A percentile compares a stretch with the other conserved stretches of the same genome.
These are phyloP conservation scores for Leucozona laternaria DNA, from an alignment of 2,888 invertebrate genomes.

Conservation along the genomic window DNA sequence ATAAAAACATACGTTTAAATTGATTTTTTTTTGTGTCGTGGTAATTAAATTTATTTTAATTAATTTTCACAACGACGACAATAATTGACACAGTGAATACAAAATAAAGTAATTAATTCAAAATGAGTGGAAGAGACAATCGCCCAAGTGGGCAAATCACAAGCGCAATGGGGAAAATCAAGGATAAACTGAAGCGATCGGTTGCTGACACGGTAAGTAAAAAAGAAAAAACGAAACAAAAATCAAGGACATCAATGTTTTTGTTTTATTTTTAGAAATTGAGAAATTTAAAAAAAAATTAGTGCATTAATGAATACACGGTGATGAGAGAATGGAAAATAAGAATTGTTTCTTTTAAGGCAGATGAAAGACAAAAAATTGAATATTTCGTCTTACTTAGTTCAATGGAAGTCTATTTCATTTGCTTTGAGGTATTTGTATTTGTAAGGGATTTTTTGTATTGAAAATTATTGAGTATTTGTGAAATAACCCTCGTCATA, in stretches of 20 bases:
- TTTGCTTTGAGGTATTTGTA: no score
- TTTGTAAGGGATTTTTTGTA: no score
- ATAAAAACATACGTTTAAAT: constrained; percentile 12
- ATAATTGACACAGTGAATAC: constrained; percentile 26
- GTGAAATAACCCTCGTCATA: no score
- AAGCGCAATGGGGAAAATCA: constrained; percentile 83
- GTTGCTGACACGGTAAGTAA: constrained; percentile 73
- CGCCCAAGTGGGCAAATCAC: constrained; percentile 81
- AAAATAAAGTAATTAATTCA: constrained; percentile 58
- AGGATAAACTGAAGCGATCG: constrained; percentile 82
- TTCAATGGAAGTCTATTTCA: no score
- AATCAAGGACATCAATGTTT: constrained; percentile 21
- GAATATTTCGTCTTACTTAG: no score
- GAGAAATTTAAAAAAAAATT: background rate
- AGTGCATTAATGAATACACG: background rate
- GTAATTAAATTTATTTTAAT: constrained; percentile 16
- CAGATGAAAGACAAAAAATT: background rate
- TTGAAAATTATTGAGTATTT: no score
- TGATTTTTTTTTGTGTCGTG: constrained; percentile 6
- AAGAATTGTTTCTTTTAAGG: background rate
- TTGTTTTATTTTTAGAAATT: constrained; percentile 25
- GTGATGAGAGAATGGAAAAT: background rate
- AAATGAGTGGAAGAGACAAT: constrained; percentile 83
- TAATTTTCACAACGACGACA: constrained; percentile 8
- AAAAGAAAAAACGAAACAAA: background rate